Evolutionary conservation across 37 sponge, comb jelly and placozoan genomes (phyloP), one percentile per base, ranked within the genome.

Genomic region (Spongilla lacustris): DNA sequence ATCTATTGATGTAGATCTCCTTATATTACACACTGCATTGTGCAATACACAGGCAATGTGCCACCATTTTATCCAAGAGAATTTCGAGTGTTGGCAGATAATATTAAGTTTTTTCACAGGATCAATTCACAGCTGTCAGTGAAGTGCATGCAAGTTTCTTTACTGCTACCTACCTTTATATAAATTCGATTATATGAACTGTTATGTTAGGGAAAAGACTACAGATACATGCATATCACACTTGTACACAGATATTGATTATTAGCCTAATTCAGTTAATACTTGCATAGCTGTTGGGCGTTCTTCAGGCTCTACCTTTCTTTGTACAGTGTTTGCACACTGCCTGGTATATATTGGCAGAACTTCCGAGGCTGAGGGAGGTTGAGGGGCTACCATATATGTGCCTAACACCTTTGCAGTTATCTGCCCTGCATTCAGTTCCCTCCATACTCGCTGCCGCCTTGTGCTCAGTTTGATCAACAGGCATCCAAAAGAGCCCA

Each of bases 401-500:
- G 86, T 78, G 17, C 86, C 86, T 5, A 9, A 37, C 26, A 85
- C 77, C 36, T 70, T 78, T 73, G 22, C 23, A 69, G 67, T 76
- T 6, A 84, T 84, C 8, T 66, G 28, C 22, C 48, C 31, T n/a
- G 14, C 71, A 77, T 77, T 32, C 23, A 85, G 46, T 2, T 48
- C 79, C 19, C 70, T 49, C 86, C 79, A 85, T 27, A 77, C 86
- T 31, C 71, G 69, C 1, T 46, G 33, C 23, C 31, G 33, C 23
- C 31, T 33, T 22, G 71, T 79, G 70, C 69, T 78, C 41, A 85
- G 50, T 34, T 85, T 73, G 25, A 85, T 69, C 4, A 31, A 27
- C 41, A 85, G 32, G 35, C 86, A 85, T 31, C 86, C 79, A 0
- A 85, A 69, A 3, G 86, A 66, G 28, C 78, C 78, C 0, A 85